Base-by-base conservation (phyloP, 2,113 vertebrate species). In the Aptenodytes forsteri region DNA sequence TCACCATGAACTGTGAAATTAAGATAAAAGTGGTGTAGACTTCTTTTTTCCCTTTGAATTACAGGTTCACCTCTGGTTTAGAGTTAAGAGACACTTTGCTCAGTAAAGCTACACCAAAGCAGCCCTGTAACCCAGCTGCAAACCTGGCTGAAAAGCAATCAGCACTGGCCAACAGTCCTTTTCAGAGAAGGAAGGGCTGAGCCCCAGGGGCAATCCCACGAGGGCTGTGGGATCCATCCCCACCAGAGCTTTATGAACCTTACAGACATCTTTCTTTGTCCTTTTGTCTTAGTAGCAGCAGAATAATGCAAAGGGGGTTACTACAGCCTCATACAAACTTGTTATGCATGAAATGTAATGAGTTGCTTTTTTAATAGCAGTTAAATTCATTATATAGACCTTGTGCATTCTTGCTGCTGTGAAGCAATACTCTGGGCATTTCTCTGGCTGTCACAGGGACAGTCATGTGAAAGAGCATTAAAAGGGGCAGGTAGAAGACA, bases 1-100 rank as follows among this genome's bases (percentile, higher is more conserved):
- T 91, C 89, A 91, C 79, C 49, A 27, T 52, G 64, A 96, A 80
- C 92, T 88, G 86, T 88, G 89, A 94, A 93, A 95, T 81, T 55
- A 96, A 58, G 66, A 50, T 59, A 42, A 86, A 95, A 97, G 62
- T 55, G 34, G 4, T 58, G 23, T 32, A 76, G 54, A 64, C 13
- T 44, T 83, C 18, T 50, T 80, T 87, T 75, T 84, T 18, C 9
- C 47, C 32, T 89, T 82, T 70, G 76, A 81, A 96, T 84, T 89
- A 71, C 11, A 75, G 30, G 36, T 78, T 87, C 52, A 77, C 26
- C 34, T 89, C 54, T 90, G 56, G 18, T 89, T 89, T 76, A 87
- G 34, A 76, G 29, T 46, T 75, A 72, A 72, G 54, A 95, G 59
- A 36, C 55, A 20, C 13, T 88, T 87, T 80, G 32, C 15, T 88